Evolutionary conservation across 2,888 invertebrate species (phyloP).

Genomic region (Tipula vernalis): DNA sequence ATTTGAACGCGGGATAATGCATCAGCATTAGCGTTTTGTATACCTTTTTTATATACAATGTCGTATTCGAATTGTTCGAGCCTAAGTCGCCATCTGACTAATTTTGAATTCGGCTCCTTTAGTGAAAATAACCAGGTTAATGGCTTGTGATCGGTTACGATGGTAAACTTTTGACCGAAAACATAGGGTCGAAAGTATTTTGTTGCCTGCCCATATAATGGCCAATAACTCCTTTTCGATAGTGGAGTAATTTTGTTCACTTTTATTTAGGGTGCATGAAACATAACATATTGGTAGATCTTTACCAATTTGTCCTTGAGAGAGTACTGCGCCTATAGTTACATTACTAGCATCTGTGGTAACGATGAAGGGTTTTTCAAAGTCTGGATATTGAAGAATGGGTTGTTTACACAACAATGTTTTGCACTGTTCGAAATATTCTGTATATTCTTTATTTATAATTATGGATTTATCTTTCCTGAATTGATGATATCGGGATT

Average conservation of each 20-base stretch:
- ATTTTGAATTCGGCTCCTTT: neutral
- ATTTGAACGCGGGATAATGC: neutral
- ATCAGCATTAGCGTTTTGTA: neutral
- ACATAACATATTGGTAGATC: neutral
- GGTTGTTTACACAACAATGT: neutral
- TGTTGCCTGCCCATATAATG: no score
- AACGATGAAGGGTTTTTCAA: neutral
- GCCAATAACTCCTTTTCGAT: neutral
- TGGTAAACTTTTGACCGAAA: neutral
- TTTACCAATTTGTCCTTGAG: neutral
- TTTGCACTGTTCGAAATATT: neutral
- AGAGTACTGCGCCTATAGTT: neutral
- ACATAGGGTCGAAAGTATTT: no score
- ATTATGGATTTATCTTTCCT: no score
- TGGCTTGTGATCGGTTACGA: neutral
- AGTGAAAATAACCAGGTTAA: neutral
- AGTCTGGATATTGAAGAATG: neutral
- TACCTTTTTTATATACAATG: neutral
- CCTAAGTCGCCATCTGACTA: neutral
- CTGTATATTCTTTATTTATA: neutral
- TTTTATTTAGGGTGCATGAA: neutral
- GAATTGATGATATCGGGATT: no score
- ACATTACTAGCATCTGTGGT: neutral
- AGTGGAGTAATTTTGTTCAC: neutral
- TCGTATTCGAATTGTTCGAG: neutral